Percentiles rank a stretch among this genome's conserved stretches.
phyloP scores from a whole-genome alignment of 2,888 invertebrate species.

The Actias luna region DNA sequence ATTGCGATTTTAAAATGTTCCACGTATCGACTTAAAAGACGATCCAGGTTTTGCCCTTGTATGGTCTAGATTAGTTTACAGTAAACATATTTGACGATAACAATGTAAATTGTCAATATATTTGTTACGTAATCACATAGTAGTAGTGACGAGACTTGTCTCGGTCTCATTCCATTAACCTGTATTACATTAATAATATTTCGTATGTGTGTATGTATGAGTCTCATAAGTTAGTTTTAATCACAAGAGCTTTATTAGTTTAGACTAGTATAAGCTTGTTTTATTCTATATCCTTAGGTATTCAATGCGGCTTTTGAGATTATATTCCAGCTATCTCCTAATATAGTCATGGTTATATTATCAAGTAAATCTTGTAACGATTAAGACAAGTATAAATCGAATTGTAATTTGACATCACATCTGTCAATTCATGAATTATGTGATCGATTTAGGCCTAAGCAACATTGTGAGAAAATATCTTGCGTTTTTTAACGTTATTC shows the following conservation, averaged over 20 bases:
- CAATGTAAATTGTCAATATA: neutral
- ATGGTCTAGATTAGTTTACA: neutral
- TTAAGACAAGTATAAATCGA: neutral
- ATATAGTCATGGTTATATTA: neutral
- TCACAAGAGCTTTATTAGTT: slow-evolving; percentile 76
- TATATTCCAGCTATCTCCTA: slow-evolving; percentile 12
- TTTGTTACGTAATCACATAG: neutral
- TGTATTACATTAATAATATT: slow-evolving; percentile 20
- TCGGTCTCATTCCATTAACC: neutral
- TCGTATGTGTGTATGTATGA: slow-evolving; percentile 44
- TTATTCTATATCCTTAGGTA: slow-evolving; percentile 12
- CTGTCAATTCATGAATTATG: neutral
- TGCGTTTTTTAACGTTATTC: too few species aligned
- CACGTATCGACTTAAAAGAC: too few species aligned
- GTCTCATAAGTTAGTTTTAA: slow-evolving; percentile 55
- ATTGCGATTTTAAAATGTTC: too few species aligned
- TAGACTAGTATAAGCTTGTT: slow-evolving; percentile 39
- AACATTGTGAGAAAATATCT: too few species aligned
- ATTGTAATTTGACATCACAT: neutral
- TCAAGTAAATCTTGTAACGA: neutral
- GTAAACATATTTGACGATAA: neutral
- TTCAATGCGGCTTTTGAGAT: slow-evolving; percentile 15
- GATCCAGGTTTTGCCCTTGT: too few species aligned
- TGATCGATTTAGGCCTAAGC: too few species aligned
- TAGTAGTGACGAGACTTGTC: neutral